Conservation (phyloP, 2,113 vertebrate genomes). For the Festucalex cinctus region DNA sequence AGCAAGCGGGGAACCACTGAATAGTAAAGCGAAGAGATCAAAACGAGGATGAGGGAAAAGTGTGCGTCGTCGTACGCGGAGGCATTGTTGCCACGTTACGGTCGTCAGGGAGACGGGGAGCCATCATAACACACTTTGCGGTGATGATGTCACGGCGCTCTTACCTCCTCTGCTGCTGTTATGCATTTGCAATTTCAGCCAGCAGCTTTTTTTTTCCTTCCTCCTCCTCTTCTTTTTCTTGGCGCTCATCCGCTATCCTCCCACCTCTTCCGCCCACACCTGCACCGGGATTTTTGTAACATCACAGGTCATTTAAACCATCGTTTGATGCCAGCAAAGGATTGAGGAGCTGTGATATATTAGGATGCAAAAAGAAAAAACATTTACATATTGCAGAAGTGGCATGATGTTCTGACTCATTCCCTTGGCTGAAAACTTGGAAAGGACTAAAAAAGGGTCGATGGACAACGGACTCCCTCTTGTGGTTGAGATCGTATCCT, state of each 20-base stretch:
- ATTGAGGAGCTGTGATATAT: conserved; percentile 28
- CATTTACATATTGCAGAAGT: conserved; percentile 1
- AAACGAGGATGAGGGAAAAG: conserved; percentile 8
- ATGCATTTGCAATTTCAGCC: background rate
- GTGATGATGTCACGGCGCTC: background rate
- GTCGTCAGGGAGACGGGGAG: conserved; percentile 67
- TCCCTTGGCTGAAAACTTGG: conserved; percentile 51
- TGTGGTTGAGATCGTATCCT: conserved; percentile 20
- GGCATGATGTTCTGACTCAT: conserved; percentile 60
- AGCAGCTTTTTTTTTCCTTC: background rate
- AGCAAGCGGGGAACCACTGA: conserved; percentile 17
- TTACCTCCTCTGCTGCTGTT: conserved; percentile 1
- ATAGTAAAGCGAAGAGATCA: conserved; percentile 11
- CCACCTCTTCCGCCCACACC: conserved; percentile 57
- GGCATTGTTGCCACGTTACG: conserved; percentile 70
- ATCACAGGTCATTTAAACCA: conserved; percentile 42
- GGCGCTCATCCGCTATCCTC: conserved; percentile 48
- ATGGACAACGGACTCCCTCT: conserved; percentile 31
- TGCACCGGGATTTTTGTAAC: conserved; percentile 30
- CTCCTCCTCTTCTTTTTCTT: conserved; percentile 1
- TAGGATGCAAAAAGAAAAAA: background rate
- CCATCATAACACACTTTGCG: conserved; percentile 23
- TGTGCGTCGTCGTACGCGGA: conserved; percentile 47
- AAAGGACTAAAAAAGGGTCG: too few species aligned
- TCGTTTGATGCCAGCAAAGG: conserved; percentile 47